A percentile compares a stretch with the other conserved stretches of the same genome.
phyloP scores from a whole-genome alignment of 1,140 invertebrate genomes.

The Eriocheir sinensis region DNA sequence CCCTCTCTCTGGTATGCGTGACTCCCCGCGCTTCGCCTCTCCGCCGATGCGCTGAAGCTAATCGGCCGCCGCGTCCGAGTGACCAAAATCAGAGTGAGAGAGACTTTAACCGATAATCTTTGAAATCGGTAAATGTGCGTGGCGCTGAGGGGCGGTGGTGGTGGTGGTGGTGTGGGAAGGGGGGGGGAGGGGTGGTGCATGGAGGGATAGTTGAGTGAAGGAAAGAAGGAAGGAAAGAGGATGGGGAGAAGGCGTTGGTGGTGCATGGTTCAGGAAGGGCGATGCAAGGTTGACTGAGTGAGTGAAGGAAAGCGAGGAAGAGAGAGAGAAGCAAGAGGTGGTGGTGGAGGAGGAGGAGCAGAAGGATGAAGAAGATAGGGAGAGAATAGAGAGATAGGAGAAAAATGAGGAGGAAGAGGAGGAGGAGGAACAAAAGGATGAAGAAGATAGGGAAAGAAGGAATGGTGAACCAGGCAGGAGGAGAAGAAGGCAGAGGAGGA shows the following conservation, averaged over 20 bases:
- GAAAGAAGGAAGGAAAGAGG: slow-evolving; percentile 5
- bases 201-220: neutral
- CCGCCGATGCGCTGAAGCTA: neutral
- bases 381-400: neutral
- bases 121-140: slow-evolving; percentile 32
- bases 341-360: too few species aligned
- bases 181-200: too few species aligned
- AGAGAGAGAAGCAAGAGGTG: neutral
- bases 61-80: neutral
- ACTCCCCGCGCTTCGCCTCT: neutral
- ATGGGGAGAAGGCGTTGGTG: neutral
- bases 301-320: neutral
- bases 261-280: neutral
- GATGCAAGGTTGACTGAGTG: neutral
- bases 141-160: neutral
- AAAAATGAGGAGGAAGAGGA: neutral
- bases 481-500: neutral
- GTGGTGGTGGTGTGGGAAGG: neutral
- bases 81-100: slow-evolving; percentile 28
- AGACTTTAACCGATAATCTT: slow-evolving; percentile 43
- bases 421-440: too few species aligned
- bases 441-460: too few species aligned
- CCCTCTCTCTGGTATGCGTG: too few species aligned
- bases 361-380: too few species aligned
- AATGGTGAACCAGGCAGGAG: too few species aligned